Conservation (phyloP, 2,888 invertebrate genomes). For the Hirtodrosophila duncani region DNA sequence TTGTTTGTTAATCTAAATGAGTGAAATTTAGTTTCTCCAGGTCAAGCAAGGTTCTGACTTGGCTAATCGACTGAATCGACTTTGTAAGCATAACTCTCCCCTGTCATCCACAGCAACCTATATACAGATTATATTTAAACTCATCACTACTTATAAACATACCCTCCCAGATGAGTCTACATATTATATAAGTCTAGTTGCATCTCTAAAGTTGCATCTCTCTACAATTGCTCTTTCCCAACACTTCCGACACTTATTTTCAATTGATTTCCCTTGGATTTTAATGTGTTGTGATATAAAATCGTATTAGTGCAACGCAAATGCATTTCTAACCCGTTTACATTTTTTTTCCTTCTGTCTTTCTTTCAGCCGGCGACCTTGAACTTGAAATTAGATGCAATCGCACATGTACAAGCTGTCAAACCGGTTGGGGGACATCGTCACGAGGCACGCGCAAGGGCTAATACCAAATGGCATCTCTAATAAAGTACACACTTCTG, state of each 20-base stretch:
- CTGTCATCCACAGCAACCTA: too few relatives aligned
- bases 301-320: conserved; percentile 41
- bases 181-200: too few relatives aligned
- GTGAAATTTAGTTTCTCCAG: too few relatives aligned
- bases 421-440: too few relatives aligned
- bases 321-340: conserved; percentile 48
- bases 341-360: conserved; percentile 20
- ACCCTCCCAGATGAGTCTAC: too few relatives aligned
- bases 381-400: conserved; percentile 76
- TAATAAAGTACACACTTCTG: conserved; percentile 32
- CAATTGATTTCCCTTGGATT: conserved; percentile 18
- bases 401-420: conserved; percentile 15
- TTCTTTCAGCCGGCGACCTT: conserved; percentile 53
- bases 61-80: too few relatives aligned
- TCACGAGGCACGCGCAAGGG: conserved; percentile 27
- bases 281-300: conserved; percentile 37
- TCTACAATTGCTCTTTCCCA: neutral
- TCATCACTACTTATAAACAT: too few relatives aligned
- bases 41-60: too few relatives aligned
- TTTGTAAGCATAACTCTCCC: too few relatives aligned
- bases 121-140: too few relatives aligned
- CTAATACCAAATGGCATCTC: conserved; percentile 27
- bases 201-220: neutral
- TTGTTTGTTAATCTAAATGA: too few relatives aligned
- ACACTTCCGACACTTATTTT: neutral